These are phyloP conservation scores for Hippoglossus hippoglossus DNA, from an alignment of 2,797 vertebrate genomes.

Conservation along the genomic window DNA sequence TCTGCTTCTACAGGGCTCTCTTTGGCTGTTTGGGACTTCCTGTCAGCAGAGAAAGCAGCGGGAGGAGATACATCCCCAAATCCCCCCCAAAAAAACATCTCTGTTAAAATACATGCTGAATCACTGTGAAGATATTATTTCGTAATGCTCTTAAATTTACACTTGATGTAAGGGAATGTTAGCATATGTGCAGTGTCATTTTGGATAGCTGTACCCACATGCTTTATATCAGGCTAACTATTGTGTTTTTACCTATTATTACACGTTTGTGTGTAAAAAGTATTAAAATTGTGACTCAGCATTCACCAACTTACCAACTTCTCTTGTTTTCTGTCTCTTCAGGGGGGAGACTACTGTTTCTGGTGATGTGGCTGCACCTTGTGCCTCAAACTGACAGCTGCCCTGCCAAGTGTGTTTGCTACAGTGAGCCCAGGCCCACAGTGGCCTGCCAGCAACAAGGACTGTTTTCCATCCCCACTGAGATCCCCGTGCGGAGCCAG, in stretches of 20 bases:
- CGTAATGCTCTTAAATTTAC: constrained; percentile 20
- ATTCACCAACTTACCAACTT: constrained; percentile 32
- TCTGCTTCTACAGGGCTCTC: constrained; percentile 31
- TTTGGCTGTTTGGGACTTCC: constrained; percentile 44
- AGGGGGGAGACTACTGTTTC: constrained; percentile 93
- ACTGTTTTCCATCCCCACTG: constrained; percentile 90
- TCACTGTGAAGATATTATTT: constrained; percentile 16
- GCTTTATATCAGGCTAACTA: not conserved
- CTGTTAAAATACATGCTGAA: constrained; percentile 50
- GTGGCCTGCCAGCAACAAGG: constrained; percentile 98
- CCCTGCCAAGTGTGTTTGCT: constrained; percentile 95
- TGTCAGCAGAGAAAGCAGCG: constrained; percentile 47
- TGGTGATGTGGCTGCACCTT: constrained; percentile 93
- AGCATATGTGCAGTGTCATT: too few species aligned
- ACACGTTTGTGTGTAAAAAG: too few species aligned
- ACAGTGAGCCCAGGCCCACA: constrained; percentile 94
- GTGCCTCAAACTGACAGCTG: constrained; percentile 89
- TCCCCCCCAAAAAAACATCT: constrained; percentile 49
- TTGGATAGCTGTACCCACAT: too few species aligned
- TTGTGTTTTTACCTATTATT: not conserved
- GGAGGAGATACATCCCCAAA: constrained; percentile 52
- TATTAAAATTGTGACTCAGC: too few species aligned
- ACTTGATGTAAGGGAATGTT: constrained; percentile 4
- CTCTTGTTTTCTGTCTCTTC: constrained; percentile 62
- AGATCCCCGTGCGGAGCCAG: constrained; percentile 95